phyloP scores from a whole-genome alignment of 2,888 invertebrate genomes.

The Nebria salina region DNA sequence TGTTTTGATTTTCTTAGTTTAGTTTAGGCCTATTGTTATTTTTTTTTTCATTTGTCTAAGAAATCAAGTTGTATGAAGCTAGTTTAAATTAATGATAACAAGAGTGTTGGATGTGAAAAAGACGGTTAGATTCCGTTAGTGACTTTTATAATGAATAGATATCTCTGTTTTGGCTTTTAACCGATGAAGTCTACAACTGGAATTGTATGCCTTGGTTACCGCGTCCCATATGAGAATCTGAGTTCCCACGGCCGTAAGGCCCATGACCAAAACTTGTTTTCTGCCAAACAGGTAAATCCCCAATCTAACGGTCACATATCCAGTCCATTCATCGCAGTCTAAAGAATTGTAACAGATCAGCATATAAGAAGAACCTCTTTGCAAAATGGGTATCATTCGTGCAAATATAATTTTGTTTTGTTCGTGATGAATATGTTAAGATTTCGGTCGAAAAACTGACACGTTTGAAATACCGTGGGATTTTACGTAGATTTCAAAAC shows the following conservation, averaged over 20 bases:
- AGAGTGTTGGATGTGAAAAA: not conserved
- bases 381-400: not conserved
- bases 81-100: not conserved
- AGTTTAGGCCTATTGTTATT: no score
- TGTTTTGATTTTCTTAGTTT: no score
- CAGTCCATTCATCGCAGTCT: not conserved
- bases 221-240: constrained; percentile 20
- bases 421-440: not conserved
- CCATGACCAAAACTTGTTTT: constrained; percentile 20
- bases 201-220: not conserved
- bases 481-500: not conserved
- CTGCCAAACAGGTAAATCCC: constrained; percentile 21
- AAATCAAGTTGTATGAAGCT: not conserved
- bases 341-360: no score
- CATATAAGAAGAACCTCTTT: not conserved
- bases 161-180: not conserved
- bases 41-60: not conserved
- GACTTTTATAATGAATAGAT: not conserved
- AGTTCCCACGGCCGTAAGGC: constrained; percentile 15
- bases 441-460: not conserved
- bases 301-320: constrained; percentile 13
- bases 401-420: not conserved
- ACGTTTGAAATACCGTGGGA: not conserved
- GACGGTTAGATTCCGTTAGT: not conserved
- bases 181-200: not conserved